A percentile compares a stretch with the other conserved stretches of the same genome.
Conservation (phyloP, 1,140 invertebrate genomes). For the Drosophila bifasciata region DNA sequence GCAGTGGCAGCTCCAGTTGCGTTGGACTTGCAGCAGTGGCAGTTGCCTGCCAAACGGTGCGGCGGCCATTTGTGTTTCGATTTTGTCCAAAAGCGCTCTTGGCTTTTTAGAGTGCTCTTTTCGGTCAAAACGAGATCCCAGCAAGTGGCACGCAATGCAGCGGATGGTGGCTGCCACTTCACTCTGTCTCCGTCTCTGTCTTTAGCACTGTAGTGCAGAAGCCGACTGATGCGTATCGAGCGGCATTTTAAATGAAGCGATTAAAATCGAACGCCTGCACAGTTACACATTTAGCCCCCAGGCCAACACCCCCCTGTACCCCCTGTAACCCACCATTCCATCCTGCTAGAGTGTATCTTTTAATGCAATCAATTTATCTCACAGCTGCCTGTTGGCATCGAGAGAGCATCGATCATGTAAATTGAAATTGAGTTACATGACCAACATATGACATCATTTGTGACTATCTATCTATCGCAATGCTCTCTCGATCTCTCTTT, state of each 20-base stretch:
- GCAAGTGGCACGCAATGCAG: constrained; percentile 76
- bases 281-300: constrained; percentile 65
- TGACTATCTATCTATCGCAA: constrained; percentile 53
- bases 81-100: constrained; percentile 64
- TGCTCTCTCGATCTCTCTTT: constrained; percentile 23
- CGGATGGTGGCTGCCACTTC: constrained; percentile 1
- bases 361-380: constrained; percentile 79
- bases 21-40: constrained; percentile 18
- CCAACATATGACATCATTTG: constrained; percentile 76
- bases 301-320: not conserved
- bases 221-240: constrained; percentile 78
- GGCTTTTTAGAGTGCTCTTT: constrained; percentile 41
- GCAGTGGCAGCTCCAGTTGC: constrained; percentile 21
- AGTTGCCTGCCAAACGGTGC: constrained; percentile 38
- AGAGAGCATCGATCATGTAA: constrained; percentile 67
- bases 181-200: constrained; percentile 1
- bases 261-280: constrained; percentile 80
- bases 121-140: constrained; percentile 77
- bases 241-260: constrained; percentile 80
- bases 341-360: constrained; percentile 56
- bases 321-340: not conserved
- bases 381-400: constrained; percentile 62
- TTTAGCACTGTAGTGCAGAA: constrained; percentile 4
- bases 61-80: constrained; percentile 50
- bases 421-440: constrained; percentile 65